These are phyloP conservation scores for Pimephales promelas DNA, from an alignment of 2,113 vertebrate genomes.

Conservation along the genomic window DNA sequence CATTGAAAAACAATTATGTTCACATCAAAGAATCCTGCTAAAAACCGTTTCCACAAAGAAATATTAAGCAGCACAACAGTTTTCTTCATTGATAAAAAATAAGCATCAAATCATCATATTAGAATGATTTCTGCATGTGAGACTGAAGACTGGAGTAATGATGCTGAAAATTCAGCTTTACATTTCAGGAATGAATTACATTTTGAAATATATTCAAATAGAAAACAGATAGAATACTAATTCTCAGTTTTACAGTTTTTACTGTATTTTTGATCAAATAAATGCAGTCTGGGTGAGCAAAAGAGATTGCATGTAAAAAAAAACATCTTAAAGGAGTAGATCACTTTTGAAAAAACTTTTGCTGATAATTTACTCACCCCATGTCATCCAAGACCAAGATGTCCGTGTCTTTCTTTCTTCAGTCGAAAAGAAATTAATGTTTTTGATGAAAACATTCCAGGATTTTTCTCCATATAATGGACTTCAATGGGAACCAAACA, in stretches of 20 bases:
- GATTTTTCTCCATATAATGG: too few species aligned
- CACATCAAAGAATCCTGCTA: background rate
- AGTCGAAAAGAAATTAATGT: too few species aligned
- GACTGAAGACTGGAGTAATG: background rate
- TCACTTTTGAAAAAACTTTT: too few species aligned
- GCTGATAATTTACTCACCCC: too few species aligned
- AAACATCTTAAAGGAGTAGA: too few species aligned
- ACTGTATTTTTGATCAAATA: background rate
- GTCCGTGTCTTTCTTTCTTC: too few species aligned
- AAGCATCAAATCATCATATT: background rate
- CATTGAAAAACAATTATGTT: too few species aligned
- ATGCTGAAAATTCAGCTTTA: background rate
- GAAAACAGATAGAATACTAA: background rate
- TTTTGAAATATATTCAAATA: background rate
- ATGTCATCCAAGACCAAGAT: too few species aligned
- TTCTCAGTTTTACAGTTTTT: background rate
- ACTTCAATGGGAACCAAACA: too few species aligned
- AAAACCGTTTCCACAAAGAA: background rate
- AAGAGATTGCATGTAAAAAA: too few species aligned
- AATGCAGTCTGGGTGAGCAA: too few species aligned
- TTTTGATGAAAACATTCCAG: too few species aligned
- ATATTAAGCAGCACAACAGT: background rate
- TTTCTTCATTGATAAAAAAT: background rate
- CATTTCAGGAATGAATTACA: background rate
- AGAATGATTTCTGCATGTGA: background rate